Conservation (phyloP, 2,797 vertebrate genomes). For the Buphagus erythrorhynchus region DNA sequence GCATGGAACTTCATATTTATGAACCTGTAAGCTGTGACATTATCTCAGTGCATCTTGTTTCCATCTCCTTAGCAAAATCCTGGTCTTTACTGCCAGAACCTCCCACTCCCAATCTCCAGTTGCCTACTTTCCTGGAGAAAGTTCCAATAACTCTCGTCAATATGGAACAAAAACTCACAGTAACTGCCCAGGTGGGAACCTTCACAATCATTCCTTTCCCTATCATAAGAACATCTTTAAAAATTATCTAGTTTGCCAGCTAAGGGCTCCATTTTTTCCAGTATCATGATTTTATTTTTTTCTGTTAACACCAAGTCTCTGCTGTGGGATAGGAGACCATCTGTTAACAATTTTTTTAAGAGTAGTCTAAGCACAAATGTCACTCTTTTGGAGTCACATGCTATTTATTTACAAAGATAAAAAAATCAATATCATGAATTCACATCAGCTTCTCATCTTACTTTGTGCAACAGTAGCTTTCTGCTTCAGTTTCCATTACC, state of each 20-base stretch:
- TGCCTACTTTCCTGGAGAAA: not conserved
- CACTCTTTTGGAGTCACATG: conserved; percentile 16
- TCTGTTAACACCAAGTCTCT: conserved; percentile 15
- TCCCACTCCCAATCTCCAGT: not conserved
- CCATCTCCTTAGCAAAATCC: not conserved
- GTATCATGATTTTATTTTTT: not conserved
- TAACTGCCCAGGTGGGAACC: not conserved
- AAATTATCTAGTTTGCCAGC: not conserved
- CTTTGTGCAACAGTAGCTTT: conserved; percentile 48
- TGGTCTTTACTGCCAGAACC: conserved; percentile 17
- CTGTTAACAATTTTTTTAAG: conserved; percentile 46
- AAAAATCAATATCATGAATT: conserved; percentile 50
- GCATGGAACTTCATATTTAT: not conserved
- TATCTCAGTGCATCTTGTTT: conserved; percentile 13
- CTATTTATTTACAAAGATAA: conserved; percentile 46
- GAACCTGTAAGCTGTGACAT: not conserved
- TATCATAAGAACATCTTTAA: not conserved
- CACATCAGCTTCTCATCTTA: conserved; percentile 39
- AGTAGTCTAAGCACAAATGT: conserved; percentile 6
- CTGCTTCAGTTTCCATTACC: conserved; percentile 37
- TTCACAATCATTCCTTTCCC: not conserved
- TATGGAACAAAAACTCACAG: not conserved
- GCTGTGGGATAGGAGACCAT: conserved; percentile 44
- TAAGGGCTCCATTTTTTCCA: not conserved
- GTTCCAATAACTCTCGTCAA: not conserved